Conservation (phyloP, 2,113 vertebrate genomes). For the Lucifuga dentata region DNA sequence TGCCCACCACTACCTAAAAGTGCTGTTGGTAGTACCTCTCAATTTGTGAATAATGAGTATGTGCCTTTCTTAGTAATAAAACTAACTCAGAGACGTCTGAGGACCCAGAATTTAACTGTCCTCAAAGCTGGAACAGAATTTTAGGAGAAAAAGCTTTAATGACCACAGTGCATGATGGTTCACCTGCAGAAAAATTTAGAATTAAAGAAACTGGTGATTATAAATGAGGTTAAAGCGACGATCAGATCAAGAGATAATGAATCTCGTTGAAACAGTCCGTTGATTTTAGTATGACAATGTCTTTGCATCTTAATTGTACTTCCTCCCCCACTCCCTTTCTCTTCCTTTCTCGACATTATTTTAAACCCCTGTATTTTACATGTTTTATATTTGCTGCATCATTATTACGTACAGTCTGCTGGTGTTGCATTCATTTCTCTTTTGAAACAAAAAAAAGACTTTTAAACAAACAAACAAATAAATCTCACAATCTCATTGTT, state of each 20-base stretch:
- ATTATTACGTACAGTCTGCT: not conserved
- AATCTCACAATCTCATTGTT: slow-evolving; percentile 8
- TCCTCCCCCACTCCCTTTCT: not conserved
- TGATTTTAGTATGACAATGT: not conserved
- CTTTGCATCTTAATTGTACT: not conserved
- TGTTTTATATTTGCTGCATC: not conserved
- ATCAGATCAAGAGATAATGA: no score
- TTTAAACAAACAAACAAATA: slow-evolving; percentile 11
- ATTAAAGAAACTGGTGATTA: not conserved
- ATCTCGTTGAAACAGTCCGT: not conserved
- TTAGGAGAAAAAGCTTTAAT: not conserved
- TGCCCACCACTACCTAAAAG: no score
- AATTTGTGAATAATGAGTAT: no score
- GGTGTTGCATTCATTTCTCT: not conserved
- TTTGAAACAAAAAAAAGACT: not conserved
- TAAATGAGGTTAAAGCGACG: not conserved
- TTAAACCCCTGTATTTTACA: not conserved
- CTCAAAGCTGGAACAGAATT: not conserved
- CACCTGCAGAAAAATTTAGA: not conserved
- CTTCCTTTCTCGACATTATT: no score
- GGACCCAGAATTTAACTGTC: no score
- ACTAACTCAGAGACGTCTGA: no score
- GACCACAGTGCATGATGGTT: not conserved
- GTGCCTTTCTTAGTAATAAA: no score
- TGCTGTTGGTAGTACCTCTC: no score